Evolutionary conservation across 2,797 vertebrate species (phyloP), one percentile per base, ranked within the genome.

Genomic region (Gambelia wislizenii): DNA sequence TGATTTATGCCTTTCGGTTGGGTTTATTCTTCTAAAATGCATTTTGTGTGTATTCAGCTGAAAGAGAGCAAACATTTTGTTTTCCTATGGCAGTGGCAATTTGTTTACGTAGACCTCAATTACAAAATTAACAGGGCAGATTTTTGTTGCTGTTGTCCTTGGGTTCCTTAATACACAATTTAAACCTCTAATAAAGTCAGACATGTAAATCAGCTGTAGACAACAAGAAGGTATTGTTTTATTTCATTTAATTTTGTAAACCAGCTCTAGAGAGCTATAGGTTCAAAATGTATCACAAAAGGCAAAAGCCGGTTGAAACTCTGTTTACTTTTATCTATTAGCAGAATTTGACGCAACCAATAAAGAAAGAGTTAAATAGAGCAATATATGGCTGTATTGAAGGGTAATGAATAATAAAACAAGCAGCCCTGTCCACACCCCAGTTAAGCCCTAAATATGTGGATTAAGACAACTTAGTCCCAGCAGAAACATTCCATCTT

Each of bases 1-100:
- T 93, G 74, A 75, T 92, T 93, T 92, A 44, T 83, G 86, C 59
- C 88, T 94, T 94, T 90, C 33, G 75, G 4, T 75, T 93, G 90
- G 67, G 54, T 91, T 93, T 91, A 91, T 84, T 94, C n/a, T n/a
- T n/a, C 89, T 88, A 91, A 94, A 92, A 89, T 44, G 83, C 69
- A 83, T 90, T 89, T 89, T 92, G 91, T 93, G 93, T 93, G 89
- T 94, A 81, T 89, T 93, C 92, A 94, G 85, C 91, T 90, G 83
- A 93, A 94, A 91, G 42, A 76, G 22, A n/a, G n/a, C 25, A 94
- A 93, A 90, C 0, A 67, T 88, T 91, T 94, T 90, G 76, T 61
- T 78, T 61, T 47, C n/a, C 88, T 74, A 12, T 16, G 86, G 77
- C 69, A 85, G 0, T 49, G 59, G 84, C 91, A 88, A 82, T 86